These are phyloP conservation scores for Poeciliopsis infans DNA, from an alignment of 2,797 vertebrate genomes.

Conservation along the genomic window DNA sequence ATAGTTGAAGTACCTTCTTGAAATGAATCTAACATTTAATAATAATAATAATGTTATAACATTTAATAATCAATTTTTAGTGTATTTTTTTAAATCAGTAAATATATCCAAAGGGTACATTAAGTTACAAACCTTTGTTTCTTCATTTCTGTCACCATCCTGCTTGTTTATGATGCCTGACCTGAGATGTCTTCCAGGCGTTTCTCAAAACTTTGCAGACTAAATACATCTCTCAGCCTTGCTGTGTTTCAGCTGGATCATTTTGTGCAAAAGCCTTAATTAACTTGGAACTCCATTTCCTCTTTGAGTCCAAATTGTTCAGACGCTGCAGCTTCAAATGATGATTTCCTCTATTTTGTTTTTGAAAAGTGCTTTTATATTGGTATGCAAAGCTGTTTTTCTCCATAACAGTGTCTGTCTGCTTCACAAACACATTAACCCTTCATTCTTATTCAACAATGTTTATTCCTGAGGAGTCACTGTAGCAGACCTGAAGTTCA, in stretches of 20 bases:
- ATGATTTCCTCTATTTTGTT: not conserved
- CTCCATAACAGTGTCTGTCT: not conserved
- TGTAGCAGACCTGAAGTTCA: not conserved
- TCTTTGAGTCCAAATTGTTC: not conserved
- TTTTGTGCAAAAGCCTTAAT: slow-evolving; percentile 3
- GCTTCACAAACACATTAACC: not conserved
- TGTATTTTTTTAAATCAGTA: not conserved
- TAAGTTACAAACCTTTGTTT: not conserved
- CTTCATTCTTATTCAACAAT: not conserved
- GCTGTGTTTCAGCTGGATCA: not conserved
- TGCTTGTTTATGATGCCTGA: not conserved
- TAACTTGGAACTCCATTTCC: not conserved
- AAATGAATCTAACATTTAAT: not conserved
- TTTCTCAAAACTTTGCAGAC: not conserved
- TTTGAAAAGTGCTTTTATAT: not conserved
- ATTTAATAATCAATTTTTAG: not conserved
- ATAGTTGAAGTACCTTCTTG: not conserved
- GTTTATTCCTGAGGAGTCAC: not conserved
- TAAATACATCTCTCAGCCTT: not conserved
- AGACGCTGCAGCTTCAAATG: not conserved
- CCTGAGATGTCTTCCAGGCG: not conserved
- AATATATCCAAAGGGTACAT: not conserved
- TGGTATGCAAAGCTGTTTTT: not conserved
- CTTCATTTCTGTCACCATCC: not conserved
- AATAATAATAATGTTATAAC: not conserved